Evolutionary conservation across 1,140 invertebrate genomes (phyloP).

Genomic region (Gerris buenoi): DNA sequence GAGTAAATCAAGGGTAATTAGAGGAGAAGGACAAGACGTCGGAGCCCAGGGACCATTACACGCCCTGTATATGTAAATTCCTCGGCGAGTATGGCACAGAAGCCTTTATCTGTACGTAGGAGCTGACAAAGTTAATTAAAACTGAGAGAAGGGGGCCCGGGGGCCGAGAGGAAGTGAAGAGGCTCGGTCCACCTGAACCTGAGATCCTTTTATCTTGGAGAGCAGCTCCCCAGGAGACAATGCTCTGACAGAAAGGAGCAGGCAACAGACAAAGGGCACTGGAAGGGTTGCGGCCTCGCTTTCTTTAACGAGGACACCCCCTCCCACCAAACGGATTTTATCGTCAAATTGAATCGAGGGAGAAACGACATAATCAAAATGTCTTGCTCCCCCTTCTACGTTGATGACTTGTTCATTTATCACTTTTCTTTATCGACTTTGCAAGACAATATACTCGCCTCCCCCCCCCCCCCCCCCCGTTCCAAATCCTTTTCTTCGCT

Average conservation of each 20-base stretch:
- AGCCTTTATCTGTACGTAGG: background rate
- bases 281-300: background rate
- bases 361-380: conserved; percentile 12
- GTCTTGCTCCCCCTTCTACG: conserved; percentile 7
- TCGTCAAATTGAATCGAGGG: conserved; percentile 13
- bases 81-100: background rate
- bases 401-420: conserved; percentile 12
- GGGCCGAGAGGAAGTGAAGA: background rate
- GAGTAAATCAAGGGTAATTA: background rate
- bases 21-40: background rate
- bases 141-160: background rate
- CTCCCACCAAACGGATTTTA: conserved; percentile 7
- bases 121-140: background rate
- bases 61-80: background rate
- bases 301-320: background rate
- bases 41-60: background rate
- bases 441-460: background rate
- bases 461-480: no score
- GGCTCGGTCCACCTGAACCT: background rate
- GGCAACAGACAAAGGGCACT: conserved; percentile 4
- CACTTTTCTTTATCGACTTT: conserved; percentile 10
- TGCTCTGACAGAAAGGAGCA: background rate
- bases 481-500: background rate
- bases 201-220: background rate
- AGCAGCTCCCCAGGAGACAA: background rate